Percentiles rank a stretch among this genome's conserved stretches.
Evolutionary conservation across 2,113 vertebrate genomes (phyloP).

Genomic region (Nestor notabilis): DNA sequence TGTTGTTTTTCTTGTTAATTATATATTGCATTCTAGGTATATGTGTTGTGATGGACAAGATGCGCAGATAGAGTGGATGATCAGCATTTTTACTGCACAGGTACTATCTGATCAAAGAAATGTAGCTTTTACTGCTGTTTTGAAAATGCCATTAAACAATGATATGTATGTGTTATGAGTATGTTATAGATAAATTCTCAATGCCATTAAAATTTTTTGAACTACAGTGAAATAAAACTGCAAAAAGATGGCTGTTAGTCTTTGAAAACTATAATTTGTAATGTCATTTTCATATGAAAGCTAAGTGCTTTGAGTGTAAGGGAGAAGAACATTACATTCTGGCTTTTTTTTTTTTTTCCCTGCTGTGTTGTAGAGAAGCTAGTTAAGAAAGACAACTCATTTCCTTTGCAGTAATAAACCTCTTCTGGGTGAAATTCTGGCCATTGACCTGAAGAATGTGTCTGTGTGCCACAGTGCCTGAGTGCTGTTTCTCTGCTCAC

Average conservation of each 20-base stretch:
- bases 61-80: constrained; percentile 86
- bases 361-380: neutral
- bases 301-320: neutral
- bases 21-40: constrained; percentile 77
- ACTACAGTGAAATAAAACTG: neutral
- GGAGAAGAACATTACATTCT: neutral
- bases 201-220: neutral
- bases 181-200: neutral
- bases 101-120: constrained; percentile 65
- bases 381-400: neutral
- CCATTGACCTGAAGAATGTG: neutral
- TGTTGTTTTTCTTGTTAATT: neutral
- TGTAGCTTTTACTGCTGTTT: neutral
- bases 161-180: neutral
- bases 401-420: neutral
- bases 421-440: neutral
- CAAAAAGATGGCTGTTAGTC: neutral
- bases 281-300: neutral
- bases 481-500: neutral
- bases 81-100: constrained; percentile 86
- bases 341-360: neutral
- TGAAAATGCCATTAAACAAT: neutral
- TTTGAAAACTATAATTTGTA: neutral
- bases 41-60: constrained; percentile 89
- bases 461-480: neutral